These are phyloP conservation scores for Microcebus griseorufus DNA, from an alignment of 2,113 vertebrate species.

Conservation along the genomic window DNA sequence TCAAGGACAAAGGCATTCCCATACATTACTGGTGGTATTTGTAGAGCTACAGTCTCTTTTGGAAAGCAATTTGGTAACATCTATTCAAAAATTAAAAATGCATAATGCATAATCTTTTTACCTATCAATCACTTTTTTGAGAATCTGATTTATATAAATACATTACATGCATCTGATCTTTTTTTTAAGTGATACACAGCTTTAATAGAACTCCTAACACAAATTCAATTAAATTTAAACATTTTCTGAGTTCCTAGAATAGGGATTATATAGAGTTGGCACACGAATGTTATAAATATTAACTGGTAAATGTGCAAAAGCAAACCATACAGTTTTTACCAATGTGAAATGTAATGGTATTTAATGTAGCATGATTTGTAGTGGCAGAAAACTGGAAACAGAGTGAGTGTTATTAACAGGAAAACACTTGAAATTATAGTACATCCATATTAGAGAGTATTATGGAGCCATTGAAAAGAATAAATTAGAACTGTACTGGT, in stretches of 20 bases:
- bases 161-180: not conserved
- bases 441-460: not conserved
- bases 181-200: not conserved
- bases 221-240: not conserved
- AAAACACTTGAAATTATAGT: conserved; percentile 8
- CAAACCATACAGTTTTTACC: not conserved
- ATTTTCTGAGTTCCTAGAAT: not conserved
- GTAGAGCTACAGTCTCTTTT: not conserved
- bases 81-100: conserved; percentile 28
- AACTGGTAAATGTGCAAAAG: not conserved
- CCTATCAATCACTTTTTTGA: conserved; percentile 3
- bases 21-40: not conserved
- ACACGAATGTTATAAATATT: not conserved
- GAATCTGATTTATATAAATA: not conserved
- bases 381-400: conserved; percentile 5
- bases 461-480: not conserved
- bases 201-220: not conserved
- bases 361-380: not conserved
- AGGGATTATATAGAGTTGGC: not conserved
- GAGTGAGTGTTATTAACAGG: not conserved
- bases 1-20: conserved; percentile 38
- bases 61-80: conserved; percentile 42
- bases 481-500: not conserved
- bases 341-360: not conserved
- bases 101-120: not conserved